Percentiles rank a stretch among this genome's conserved stretches.
Evolutionary conservation across 2,113 vertebrate species (phyloP).

Genomic region (Syrmaticus mikado): DNA sequence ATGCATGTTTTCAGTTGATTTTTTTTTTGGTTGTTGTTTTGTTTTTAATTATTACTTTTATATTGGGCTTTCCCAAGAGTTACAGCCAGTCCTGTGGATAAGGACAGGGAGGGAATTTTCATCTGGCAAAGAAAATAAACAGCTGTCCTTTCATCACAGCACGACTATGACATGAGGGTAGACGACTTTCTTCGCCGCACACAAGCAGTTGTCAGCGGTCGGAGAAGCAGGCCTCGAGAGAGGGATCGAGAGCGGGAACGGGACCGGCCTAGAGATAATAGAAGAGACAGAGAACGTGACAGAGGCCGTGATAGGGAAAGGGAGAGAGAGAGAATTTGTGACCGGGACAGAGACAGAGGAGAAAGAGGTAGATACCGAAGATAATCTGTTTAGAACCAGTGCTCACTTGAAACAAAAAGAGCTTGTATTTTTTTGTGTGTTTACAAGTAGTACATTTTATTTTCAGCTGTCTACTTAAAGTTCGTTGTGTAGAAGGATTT

Average conservation of each 20-base stretch:
- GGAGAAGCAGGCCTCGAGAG: slow-evolving; percentile 90
- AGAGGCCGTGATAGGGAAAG: slow-evolving; percentile 90
- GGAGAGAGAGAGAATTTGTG: slow-evolving; percentile 84
- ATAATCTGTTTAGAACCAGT: slow-evolving; percentile 77
- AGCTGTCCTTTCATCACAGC: slow-evolving; percentile 78
- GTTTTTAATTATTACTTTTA: not conserved
- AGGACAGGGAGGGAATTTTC: not conserved
- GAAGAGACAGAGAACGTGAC: slow-evolving; percentile 87
- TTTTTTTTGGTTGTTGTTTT: too few relatives aligned
- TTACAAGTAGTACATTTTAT: slow-evolving; percentile 85
- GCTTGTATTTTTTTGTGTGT: slow-evolving; percentile 83
- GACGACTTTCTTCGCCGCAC: slow-evolving; percentile 97
- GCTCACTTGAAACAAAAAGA: slow-evolving; percentile 74
- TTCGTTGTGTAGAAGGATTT: slow-evolving; percentile 83
- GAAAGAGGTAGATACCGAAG: slow-evolving; percentile 92
- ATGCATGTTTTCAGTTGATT: not conserved
- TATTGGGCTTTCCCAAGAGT: not conserved
- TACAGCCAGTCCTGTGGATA: accelerated
- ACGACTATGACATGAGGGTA: slow-evolving; percentile 98
- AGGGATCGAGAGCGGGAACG: slow-evolving; percentile 92
- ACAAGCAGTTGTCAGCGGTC: slow-evolving; percentile 94
- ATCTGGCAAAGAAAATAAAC: not conserved
- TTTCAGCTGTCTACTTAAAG: slow-evolving; percentile 83
- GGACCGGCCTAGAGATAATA: slow-evolving; percentile 85
- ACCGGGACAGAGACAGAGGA: slow-evolving; percentile 89